These are phyloP conservation scores for Bursaphelenchus mucronatus DNA, from an alignment of 1,140 invertebrate genomes.

Conservation along the genomic window DNA sequence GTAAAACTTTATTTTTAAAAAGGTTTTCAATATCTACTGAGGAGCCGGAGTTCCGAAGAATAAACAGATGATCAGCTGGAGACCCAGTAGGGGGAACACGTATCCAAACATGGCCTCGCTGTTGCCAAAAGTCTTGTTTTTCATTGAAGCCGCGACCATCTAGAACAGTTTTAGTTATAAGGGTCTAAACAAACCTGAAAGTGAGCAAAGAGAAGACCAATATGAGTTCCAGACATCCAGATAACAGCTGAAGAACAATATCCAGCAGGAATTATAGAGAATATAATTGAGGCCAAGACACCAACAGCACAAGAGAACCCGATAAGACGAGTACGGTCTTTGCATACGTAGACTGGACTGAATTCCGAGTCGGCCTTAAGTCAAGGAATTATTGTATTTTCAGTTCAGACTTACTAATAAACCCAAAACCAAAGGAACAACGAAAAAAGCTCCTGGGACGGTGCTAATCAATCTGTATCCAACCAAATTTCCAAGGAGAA, in stretches of 20 bases:
- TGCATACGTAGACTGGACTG: constrained; percentile 15
- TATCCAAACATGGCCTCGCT: constrained; percentile 21
- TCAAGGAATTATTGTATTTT: not conserved
- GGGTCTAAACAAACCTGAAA: constrained; percentile 16
- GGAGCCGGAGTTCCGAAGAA: constrained; percentile 6
- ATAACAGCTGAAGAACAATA: constrained; percentile 10
- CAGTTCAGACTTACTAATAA: constrained; percentile 9
- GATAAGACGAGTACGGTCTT: constrained; percentile 17
- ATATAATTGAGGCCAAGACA: not conserved
- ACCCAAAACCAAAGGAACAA: constrained; percentile 20
- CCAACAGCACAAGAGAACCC: not conserved
- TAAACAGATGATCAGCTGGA: constrained; percentile 12
- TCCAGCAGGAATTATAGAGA: constrained; percentile 4
- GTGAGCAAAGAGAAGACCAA: constrained; percentile 20
- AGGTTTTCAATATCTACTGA: no score
- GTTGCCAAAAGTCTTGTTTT: constrained; percentile 14
- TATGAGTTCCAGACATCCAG: not conserved
- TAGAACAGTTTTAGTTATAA: not conserved
- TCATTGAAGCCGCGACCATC: constrained; percentile 6
- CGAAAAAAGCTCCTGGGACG: constrained; percentile 17
- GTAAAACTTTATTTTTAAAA: no score
- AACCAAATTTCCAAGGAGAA: constrained; percentile 14
- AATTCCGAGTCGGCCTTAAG: constrained; percentile 20
- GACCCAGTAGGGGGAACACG: constrained; percentile 9
- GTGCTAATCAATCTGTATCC: constrained; percentile 4